Evolutionary conservation across 2,888 invertebrate species (phyloP).

Genomic region (Drosophila kuntzei): DNA sequence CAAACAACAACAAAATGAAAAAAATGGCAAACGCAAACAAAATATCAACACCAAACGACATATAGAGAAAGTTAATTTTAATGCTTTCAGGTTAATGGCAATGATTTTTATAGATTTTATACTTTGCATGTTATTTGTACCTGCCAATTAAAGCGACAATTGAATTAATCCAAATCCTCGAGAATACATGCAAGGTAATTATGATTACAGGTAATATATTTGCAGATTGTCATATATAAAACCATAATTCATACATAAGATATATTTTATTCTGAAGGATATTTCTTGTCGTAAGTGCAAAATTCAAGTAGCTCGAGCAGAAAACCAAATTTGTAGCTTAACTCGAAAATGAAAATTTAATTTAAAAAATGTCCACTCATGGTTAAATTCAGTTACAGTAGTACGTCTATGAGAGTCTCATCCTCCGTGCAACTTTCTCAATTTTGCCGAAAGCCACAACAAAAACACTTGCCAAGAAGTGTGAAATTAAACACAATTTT

Average conservation of each 20-base stretch:
- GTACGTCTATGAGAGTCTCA: too few species aligned
- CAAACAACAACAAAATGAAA: neutral
- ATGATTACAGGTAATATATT: neutral
- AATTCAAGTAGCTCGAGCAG: too few species aligned
- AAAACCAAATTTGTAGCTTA: too few species aligned
- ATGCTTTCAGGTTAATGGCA: slow-evolving; percentile 42
- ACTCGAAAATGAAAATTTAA: too few species aligned
- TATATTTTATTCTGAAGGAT: neutral
- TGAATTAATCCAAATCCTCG: slow-evolving; percentile 41
- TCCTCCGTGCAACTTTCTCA: neutral
- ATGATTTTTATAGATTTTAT: slow-evolving; percentile 29
- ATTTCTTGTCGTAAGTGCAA: too few species aligned
- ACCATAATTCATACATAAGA: neutral
- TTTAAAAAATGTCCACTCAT: neutral
- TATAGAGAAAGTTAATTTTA: slow-evolving; percentile 31
- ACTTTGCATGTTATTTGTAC: slow-evolving; percentile 26
- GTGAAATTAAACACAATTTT: slow-evolving; percentile 36
- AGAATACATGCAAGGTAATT: neutral
- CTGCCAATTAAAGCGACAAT: slow-evolving; percentile 60
- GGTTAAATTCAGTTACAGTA: too few species aligned
- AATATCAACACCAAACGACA: slow-evolving; percentile 7
- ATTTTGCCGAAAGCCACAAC: neutral
- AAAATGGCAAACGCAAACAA: slow-evolving; percentile 10
- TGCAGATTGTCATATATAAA: neutral
- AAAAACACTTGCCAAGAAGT: neutral